Base-by-base conservation (phyloP, 2,113 vertebrate species). In the Zosterops borbonicus region DNA sequence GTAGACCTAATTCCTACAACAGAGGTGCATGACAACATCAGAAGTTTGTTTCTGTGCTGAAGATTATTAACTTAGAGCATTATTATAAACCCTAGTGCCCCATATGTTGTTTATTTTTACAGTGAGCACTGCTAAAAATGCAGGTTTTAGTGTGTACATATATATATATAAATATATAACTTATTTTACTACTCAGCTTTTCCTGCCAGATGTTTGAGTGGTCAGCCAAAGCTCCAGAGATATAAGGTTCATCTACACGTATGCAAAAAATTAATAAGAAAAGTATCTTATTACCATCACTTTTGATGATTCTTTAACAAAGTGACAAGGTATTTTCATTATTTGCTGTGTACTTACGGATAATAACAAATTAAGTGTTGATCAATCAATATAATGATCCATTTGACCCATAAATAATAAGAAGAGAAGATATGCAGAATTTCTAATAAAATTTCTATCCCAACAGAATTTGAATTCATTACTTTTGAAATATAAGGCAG, bases 381-480 rank as follows among this genome's bases (percentile, higher is more conserved):
- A 95, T 95, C 86, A 93, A 92, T 97, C 95, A 95, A 94, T 95
- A 83, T 87, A 96, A 95, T 71, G 83, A 96, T 95, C 84, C 46
- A 71, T 94, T 96, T 94, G 89, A 90, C 90, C 89, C 70, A 92
- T 63, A 96, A 95, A 95, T 95, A 96, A 93, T 86, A 95, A 85
- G 33, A 95, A 87, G 67, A 82, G 62, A 92, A 77, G 68, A 90
- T 59, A 95, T 14, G 41, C 33, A 87, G 83, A 88, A 90, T 93
- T 96, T 94, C 69, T 91, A 96, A 96, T 97, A 94, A 96, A 97
- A 92, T 83, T 77, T 92, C 63, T 87, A 92, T 97, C 95, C 88
- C 95, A 95, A 81, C n/a, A 94, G 96, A 96, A 93, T 95, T 91
- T 89, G 71, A 95, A 88, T 92, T 95, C 92, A 95, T 97, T 96